These are phyloP conservation scores for Thymelicus sylvestris DNA, from an alignment of 2,888 invertebrate species.

Conservation along the genomic window DNA sequence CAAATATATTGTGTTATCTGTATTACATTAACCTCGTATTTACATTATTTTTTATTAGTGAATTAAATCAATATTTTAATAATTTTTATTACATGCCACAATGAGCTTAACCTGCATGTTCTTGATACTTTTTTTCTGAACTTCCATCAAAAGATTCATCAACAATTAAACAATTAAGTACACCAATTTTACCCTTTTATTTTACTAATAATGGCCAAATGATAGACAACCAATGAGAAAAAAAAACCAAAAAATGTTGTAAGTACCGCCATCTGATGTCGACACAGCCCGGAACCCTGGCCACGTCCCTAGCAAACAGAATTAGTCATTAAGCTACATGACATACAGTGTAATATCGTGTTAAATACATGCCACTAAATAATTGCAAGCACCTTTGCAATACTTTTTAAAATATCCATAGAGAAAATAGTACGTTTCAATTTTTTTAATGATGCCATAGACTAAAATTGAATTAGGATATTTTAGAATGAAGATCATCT, in stretches of 20 bases:
- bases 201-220: constrained; percentile 24
- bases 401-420: background rate
- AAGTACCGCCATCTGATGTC: constrained; percentile 70
- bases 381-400: constrained; percentile 7
- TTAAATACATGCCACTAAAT: constrained; percentile 38
- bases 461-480: no score
- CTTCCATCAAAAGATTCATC: background rate
- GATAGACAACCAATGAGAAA: constrained; percentile 45
- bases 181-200: constrained; percentile 6
- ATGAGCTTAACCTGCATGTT: no score
- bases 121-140: no score
- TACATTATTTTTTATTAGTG: no score
- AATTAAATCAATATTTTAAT: no score
- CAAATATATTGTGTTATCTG: no score
- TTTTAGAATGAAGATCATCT: no score
- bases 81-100: no score
- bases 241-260: constrained; percentile 56
- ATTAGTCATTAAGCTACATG: constrained; percentile 55
- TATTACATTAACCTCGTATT: no score
- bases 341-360: constrained; percentile 34
- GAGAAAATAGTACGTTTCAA: background rate
- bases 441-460: no score
- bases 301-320: constrained; percentile 76
- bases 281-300: constrained; percentile 73
- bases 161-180: background rate